Evolutionary conservation across 2,113 vertebrate genomes (phyloP).

Genomic region (Platysternon megacephalum): DNA sequence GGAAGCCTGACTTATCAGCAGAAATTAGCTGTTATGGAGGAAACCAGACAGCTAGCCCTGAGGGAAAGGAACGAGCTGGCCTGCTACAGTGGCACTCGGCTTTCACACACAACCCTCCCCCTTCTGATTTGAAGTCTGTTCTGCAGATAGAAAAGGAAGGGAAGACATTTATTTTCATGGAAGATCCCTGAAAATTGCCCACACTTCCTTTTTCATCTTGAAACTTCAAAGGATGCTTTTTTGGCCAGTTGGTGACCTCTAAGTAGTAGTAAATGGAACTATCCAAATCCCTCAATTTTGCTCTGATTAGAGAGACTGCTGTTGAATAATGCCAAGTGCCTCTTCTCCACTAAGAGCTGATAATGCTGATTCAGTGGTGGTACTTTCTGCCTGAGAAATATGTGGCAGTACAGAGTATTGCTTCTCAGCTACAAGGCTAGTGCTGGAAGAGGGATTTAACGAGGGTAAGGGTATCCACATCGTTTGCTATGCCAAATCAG

Average conservation of each 20-base stretch:
- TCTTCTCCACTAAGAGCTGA: background rate
- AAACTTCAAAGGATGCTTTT: background rate
- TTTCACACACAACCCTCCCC: background rate
- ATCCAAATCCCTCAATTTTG: background rate
- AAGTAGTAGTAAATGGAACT: background rate
- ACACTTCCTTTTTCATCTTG: background rate
- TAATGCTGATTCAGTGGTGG: background rate
- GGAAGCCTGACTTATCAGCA: background rate
- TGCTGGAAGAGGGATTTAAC: background rate
- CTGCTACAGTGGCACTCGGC: background rate
- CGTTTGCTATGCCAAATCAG: background rate
- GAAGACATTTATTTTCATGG: background rate
- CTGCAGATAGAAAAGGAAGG: rapidly evolving
- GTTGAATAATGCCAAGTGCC: background rate
- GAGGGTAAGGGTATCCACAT: background rate
- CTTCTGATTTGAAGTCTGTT: constrained; percentile 35
- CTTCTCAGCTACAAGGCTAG: background rate
- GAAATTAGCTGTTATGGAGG: background rate
- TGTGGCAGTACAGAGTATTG: background rate
- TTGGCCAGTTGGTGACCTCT: background rate
- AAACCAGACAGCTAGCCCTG: too few species aligned
- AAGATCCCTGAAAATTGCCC: background rate
- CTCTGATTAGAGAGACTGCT: background rate
- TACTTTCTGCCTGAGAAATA: background rate
- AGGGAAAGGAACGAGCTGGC: too few species aligned